These are phyloP conservation scores for Cerceris rybyensis DNA, from an alignment of 2,888 invertebrate genomes.

Conservation along the genomic window DNA sequence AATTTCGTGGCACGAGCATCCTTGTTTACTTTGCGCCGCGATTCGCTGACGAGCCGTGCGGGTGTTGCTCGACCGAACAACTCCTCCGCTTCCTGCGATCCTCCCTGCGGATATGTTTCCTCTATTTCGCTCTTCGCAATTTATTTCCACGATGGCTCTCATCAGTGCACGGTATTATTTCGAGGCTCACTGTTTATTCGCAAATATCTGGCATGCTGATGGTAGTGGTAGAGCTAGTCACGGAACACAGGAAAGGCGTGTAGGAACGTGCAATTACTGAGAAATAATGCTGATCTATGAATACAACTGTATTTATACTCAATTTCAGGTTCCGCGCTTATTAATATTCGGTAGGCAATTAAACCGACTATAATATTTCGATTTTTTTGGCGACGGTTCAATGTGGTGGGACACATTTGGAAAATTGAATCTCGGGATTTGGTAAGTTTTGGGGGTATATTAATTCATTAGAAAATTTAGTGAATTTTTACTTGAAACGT, in stretches of 20 bases:
- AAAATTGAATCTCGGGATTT: no score
- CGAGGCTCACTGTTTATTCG: slow-evolving; percentile 20
- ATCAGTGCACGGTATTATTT: not conserved
- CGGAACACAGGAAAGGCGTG: no score
- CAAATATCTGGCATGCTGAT: slow-evolving; percentile 1
- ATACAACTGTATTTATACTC: no score
- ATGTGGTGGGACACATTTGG: no score
- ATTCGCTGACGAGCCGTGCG: slow-evolving; percentile 28
- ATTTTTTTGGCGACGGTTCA: no score
- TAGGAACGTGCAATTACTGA: not conserved
- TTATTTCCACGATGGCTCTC: slow-evolving; percentile 23
- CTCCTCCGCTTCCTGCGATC: slow-evolving; percentile 32
- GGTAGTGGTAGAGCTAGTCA: not conserved
- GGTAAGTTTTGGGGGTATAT: no score
- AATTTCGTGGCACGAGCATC: slow-evolving; percentile 44
- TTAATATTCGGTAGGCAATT: not conserved
- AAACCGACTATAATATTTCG: no score
- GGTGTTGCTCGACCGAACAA: slow-evolving; percentile 23
- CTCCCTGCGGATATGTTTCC: slow-evolving; percentile 34
- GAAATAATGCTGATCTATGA: not conserved
- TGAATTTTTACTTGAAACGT: no score
- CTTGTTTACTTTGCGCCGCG: slow-evolving; percentile 50
- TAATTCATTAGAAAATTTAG: no score
- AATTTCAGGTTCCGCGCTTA: no score
- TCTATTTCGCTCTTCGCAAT: slow-evolving; percentile 28